Percentiles rank a stretch among this genome's conserved stretches.
Evolutionary conservation across 2,888 invertebrate species (phyloP).

Genomic region (Tipula unca): DNA sequence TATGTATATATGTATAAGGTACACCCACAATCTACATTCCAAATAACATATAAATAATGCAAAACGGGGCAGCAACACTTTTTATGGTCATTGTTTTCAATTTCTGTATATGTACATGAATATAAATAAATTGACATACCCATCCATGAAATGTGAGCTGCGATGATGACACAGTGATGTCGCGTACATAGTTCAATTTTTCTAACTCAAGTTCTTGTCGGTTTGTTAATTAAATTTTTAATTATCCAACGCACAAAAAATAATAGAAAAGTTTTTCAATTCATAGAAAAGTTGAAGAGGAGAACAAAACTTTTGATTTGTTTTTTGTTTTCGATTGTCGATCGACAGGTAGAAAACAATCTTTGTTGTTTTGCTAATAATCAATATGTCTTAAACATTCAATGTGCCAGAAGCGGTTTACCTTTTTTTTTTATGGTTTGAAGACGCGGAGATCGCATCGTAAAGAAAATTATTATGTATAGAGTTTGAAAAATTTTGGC

Average conservation of each 20-base stretch:
- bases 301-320: not conserved
- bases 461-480: not conserved
- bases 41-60: too few species aligned
- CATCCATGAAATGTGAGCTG: too few species aligned
- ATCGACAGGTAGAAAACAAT: not conserved
- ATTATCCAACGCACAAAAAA: not conserved
- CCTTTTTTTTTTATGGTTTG: not conserved
- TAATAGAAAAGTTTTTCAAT: not conserved
- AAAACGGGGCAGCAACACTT: too few species aligned
- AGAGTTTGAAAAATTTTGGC: not conserved
- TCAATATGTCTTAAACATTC: not conserved
- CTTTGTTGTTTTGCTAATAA: not conserved
- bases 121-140: too few species aligned
- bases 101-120: too few species aligned
- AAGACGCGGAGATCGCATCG: not conserved
- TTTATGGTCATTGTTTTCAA: too few species aligned
- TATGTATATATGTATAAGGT: too few species aligned
- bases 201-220: too few species aligned
- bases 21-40: too few species aligned
- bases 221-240: not conserved
- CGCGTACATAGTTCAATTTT: too few species aligned
- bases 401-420: not conserved
- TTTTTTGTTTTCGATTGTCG: not conserved
- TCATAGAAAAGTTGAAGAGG: not conserved
- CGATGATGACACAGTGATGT: too few species aligned